Evolutionary conservation across 2,797 vertebrate genomes (phyloP), one percentile per base, ranked within the genome.

Genomic region (Myotis vivesi): DNA sequence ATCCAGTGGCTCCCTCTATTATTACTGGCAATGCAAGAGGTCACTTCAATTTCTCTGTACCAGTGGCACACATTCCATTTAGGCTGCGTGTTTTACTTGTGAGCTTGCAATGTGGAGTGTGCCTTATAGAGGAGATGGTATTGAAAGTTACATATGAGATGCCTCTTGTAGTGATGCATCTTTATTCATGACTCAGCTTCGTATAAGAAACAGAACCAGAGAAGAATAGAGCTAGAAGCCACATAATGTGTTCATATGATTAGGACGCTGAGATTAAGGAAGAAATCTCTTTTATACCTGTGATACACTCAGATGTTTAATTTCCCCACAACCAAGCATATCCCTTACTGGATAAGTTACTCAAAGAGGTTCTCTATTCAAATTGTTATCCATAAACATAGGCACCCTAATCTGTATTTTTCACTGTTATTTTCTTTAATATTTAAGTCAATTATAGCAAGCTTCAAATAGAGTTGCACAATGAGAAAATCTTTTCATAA

Each of bases 401-500:
- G 23, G 6, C 49, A 94, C 68, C 16, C 38, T 97, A 92, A 97
- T 97, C 83, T 97, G 79, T 93, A 81, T 93, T 96, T 97, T 57
- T 90, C 94, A 95, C 86, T 89, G 83, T 91, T 97, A 84, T 96
- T 97, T 98, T 98, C 80, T 93, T 95, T 95, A 97, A 97, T 97
- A 96, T 5, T 15, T 89, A 97, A 98, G 83, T 94, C 96, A 98
- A 97, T 97, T 97, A 97, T 36, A 97, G 90, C 44, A 83, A 90
- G 82, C 95, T 98, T 98, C 98, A 98, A 98, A 97, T 96, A 98
- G 96, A 96, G 51, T 94, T 92, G 81, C 46, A 55, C 97, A 98
- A 98, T 97, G 97, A 97, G 96, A 98, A 98, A 98, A 98, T 97
- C 93, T 97, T 96, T 84, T 83, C 94, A 93, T 97, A 98, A 98